Percentiles rank a stretch among this genome's conserved stretches.
These are phyloP conservation scores for Ceyx cyanopectus DNA, from an alignment of 2,113 vertebrate genomes.

Conservation along the genomic window DNA sequence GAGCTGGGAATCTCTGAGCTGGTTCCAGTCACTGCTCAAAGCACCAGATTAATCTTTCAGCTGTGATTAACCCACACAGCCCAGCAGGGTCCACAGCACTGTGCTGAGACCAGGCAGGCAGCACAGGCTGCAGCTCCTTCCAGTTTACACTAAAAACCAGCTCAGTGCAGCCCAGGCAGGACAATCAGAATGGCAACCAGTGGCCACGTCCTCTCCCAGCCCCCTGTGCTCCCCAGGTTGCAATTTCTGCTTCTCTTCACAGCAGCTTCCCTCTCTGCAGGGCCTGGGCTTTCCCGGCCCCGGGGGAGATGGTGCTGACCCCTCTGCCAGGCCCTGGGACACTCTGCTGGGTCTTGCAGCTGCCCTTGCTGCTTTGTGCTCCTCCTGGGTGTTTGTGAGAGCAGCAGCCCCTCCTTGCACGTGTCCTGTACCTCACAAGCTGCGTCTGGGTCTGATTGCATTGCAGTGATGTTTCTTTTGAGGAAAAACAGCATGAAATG, in stretches of 20 bases:
- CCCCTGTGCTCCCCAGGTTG: fast-evolving
- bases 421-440: fast-evolving
- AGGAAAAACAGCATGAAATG: not conserved
- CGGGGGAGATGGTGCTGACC: not conserved
- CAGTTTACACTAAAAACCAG: too few species aligned
- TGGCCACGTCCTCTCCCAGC: not conserved
- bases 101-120: fast-evolving
- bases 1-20: not conserved
- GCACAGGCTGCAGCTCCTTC: too few species aligned
- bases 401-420: too few species aligned
- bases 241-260: not conserved
- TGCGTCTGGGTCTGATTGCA: fast-evolving
- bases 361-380: not conserved
- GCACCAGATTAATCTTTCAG: not conserved
- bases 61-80: not conserved
- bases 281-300: not conserved
- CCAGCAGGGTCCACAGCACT: not conserved
- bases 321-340: not conserved
- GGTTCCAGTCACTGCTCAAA: not conserved
- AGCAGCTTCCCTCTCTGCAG: not conserved
- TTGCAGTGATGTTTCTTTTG: not conserved
- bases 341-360: fast-evolving
- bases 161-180: not conserved
- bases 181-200: not conserved
- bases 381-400: not conserved